phyloP scores from a whole-genome alignment of 2,797 vertebrate species.

The Pipistrellus pygmaeus region DNA sequence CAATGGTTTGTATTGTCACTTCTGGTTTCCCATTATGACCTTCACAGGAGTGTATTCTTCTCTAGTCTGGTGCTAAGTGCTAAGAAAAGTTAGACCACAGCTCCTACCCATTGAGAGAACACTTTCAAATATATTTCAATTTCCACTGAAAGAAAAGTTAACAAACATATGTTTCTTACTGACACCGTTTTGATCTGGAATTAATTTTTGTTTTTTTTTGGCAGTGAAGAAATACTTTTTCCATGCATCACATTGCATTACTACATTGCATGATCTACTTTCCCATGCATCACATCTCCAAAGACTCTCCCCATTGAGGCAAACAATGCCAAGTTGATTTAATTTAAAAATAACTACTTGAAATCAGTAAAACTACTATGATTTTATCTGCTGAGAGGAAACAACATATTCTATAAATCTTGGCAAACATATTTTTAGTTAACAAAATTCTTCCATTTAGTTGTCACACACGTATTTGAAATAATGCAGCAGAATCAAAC shows the following conservation, averaged over 20 bases:
- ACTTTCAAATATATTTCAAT: background rate
- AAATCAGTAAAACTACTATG: background rate
- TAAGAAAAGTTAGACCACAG: background rate
- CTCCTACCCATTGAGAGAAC: background rate
- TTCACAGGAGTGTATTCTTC: background rate
- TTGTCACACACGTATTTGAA: background rate
- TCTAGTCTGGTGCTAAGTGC: background rate
- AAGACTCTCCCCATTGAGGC: background rate
- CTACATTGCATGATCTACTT: background rate
- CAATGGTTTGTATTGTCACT: background rate
- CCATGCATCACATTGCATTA: fast-evolving
- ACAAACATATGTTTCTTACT: background rate
- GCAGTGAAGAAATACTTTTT: background rate
- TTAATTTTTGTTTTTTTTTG: background rate
- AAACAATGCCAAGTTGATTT: background rate
- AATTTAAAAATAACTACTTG: background rate
- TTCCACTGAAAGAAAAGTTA: background rate
- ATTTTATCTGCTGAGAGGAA: background rate
- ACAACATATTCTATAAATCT: conserved; percentile 17
- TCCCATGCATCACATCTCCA: background rate
- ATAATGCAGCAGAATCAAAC: background rate
- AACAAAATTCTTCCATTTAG: background rate
- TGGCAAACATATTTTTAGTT: background rate
- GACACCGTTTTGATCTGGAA: background rate
- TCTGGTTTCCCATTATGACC: conserved; percentile 8